These are phyloP conservation scores for Orthosia gracilis DNA, from an alignment of 2,888 invertebrate genomes.

Conservation along the genomic window DNA sequence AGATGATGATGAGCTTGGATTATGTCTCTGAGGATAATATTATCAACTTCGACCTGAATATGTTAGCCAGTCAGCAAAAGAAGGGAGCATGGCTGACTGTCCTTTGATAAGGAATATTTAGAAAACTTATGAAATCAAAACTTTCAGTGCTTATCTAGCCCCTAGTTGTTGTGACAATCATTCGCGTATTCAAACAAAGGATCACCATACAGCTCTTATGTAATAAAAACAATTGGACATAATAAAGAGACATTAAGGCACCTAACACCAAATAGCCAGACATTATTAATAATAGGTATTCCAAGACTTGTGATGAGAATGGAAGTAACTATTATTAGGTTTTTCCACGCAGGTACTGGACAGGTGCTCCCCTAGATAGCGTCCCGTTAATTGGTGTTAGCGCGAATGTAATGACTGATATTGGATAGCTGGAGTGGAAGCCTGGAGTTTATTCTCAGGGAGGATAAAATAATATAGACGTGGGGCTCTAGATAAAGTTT, in stretches of 20 bases:
- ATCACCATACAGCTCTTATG: no score
- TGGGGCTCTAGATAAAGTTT: no score
- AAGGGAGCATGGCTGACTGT: no score
- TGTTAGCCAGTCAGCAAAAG: no score
- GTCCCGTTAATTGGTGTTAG: conserved; percentile 26
- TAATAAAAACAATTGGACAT: not conserved
- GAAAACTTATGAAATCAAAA: no score
- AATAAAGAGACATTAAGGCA: not conserved
- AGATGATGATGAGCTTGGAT: no score
- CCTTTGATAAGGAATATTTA: no score
- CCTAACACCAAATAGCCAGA: conserved; percentile 5
- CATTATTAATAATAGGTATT: conserved; percentile 8
- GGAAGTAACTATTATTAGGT: conserved; percentile 28
- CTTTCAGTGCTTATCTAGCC: no score
- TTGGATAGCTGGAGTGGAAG: conserved; percentile 7
- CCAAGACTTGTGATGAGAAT: conserved; percentile 32
- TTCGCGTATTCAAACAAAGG: no score
- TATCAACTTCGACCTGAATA: no score
- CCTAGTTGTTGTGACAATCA: no score
- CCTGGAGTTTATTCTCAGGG: not conserved
- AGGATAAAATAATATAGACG: not conserved
- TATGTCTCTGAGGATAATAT: no score
- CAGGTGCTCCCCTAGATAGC: conserved; percentile 2
- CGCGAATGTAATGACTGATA: conserved; percentile 33
- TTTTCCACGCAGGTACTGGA: conserved; percentile 37